Conservation (phyloP, 2,888 invertebrate genomes). For the Epinotia brunnichana region DNA sequence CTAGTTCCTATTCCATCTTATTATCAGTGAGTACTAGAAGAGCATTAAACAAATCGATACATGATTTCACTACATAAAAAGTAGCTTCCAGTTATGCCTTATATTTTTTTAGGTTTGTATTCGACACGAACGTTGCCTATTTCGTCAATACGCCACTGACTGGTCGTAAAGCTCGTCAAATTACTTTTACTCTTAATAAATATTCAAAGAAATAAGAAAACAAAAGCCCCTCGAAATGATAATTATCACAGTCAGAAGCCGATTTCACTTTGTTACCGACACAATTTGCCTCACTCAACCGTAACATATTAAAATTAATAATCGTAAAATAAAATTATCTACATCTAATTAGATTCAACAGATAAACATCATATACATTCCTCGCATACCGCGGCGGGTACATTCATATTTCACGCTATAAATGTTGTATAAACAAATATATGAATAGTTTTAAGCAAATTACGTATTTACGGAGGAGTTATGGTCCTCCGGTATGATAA, state of each 20-base stretch:
- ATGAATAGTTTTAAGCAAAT: slow-evolving; percentile 71
- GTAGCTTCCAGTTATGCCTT: too few species aligned
- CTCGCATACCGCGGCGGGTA: slow-evolving; percentile 53
- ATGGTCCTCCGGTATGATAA: slow-evolving; percentile 67
- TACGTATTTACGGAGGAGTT: slow-evolving; percentile 72
- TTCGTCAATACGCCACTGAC: not conserved
- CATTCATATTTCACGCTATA: slow-evolving; percentile 66
- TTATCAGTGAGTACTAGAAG: not conserved
- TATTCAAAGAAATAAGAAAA: not conserved
- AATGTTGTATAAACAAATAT: slow-evolving; percentile 71
- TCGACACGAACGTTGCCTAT: not conserved
- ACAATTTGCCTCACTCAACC: slow-evolving; percentile 6
- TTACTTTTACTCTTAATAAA: not conserved
- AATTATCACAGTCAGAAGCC: not conserved
- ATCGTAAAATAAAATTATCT: slow-evolving; percentile 31
- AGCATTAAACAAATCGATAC: not conserved
- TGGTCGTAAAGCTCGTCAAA: not conserved
- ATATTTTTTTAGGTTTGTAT: too few species aligned
- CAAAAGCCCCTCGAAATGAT: not conserved
- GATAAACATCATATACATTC: slow-evolving; percentile 37
- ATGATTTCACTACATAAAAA: not conserved
- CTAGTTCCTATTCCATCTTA: too few species aligned
- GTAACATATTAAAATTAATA: slow-evolving; percentile 23
- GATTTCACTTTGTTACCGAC: slow-evolving; percentile 5
- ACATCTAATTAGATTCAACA: slow-evolving; percentile 34